These are phyloP conservation scores for Cephus nigrinus DNA, from an alignment of 2,888 invertebrate species.

Conservation along the genomic window DNA sequence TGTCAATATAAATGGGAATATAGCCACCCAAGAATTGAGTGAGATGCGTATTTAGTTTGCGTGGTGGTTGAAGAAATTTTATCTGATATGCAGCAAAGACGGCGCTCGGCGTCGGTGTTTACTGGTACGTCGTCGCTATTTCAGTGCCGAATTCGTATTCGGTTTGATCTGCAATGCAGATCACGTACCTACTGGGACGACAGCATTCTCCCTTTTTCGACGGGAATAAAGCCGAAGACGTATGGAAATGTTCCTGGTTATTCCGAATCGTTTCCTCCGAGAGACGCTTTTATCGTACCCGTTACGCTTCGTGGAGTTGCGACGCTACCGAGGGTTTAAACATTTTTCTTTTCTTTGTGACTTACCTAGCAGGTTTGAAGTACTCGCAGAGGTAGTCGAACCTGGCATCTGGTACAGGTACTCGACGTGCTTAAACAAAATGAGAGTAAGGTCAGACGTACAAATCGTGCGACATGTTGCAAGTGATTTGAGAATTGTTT, in stretches of 20 bases:
- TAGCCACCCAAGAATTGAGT: neutral
- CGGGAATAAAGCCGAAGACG: conserved; percentile 58
- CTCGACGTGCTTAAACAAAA: conserved; percentile 80
- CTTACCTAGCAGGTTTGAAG: conserved; percentile 93
- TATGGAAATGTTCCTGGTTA: conserved; percentile 61
- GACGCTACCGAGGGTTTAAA: neutral
- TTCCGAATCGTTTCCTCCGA: conserved; percentile 61
- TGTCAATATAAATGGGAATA: neutral
- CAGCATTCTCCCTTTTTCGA: conserved; percentile 7
- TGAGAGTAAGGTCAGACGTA: conserved; percentile 30
- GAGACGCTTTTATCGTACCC: conserved; percentile 39
- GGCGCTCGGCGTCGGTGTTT: conserved; percentile 23
- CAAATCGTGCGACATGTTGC: neutral
- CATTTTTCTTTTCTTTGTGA: conserved; percentile 13
- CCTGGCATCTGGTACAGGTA: conserved; percentile 95
- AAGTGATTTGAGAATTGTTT: neutral
- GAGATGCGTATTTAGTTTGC: neutral
- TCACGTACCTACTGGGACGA: conserved; percentile 44
- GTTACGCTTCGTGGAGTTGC: neutral
- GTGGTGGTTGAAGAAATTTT: neutral
- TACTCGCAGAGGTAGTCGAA: conserved; percentile 94
- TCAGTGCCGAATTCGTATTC: conserved; percentile 39
- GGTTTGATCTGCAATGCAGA: conserved; percentile 62
- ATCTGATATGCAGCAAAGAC: neutral
- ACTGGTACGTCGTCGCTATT: conserved; percentile 36